Evolutionary conservation across 2,797 vertebrate genomes (phyloP), one percentile per base, ranked within the genome.

Genomic region (Hemibagrus guttatus): DNA sequence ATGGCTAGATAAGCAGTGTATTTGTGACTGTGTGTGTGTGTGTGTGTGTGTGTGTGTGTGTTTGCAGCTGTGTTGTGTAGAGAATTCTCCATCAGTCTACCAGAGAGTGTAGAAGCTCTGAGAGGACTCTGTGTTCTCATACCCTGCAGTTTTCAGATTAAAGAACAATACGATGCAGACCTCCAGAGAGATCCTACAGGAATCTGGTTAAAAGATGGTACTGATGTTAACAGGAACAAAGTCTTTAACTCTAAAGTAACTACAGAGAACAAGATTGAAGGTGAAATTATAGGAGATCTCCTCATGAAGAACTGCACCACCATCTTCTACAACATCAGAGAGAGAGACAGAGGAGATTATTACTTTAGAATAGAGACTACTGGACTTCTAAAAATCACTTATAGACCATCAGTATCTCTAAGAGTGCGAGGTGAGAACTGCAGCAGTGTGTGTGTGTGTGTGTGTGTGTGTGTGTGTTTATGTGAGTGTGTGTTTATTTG

Each of bases 101-200:
- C 54, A 61, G 13, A 59, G 31, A 59, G 61, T 54, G 83, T 79
- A 83, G 23, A 72, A 83, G 72, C 84, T 75, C 52, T 75, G 61
- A 61, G 26, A 26, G 87, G 80, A 69, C 79, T 61, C 26, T 84
- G 83, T 66, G 58, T 85, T 59, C 61, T 74, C 28, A 81, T 87
- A 56, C 61, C 84, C 72, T 88, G 84, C 72, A 79, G 11, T 13
- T 88, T 86, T 31, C 8, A 76, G 5, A 82, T 85, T 56, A 0
- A 23, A 59, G n/a, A 66, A 66, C 4, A 16, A 66, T 31, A 76
- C 19, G 35, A 69, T 85, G n/a, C 42, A 28, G 2, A 76, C 23
- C 75, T 39, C 1, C 52, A 46, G 14, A 56, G 35, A 59, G 58
- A 80, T 59, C 17, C 35, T 66, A 74, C 12, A 81, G 66, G 35